A percentile compares a stretch with the other conserved stretches of the same genome.
Conservation (phyloP, 2,888 invertebrate species). For the Volucella inflata region DNA sequence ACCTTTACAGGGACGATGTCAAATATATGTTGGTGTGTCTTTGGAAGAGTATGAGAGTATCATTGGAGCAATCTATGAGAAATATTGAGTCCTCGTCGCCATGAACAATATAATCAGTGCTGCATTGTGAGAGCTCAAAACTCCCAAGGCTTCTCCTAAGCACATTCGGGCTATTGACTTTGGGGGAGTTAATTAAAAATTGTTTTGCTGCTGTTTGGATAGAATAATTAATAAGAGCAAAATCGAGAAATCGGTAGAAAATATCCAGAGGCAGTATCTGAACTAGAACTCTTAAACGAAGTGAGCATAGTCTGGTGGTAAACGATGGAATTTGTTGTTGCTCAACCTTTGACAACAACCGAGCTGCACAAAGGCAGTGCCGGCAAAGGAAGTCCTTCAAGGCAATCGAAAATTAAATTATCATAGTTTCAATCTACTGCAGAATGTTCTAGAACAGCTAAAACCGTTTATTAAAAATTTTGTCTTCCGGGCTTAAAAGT, state of each 20-base stretch:
- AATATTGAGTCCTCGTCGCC: not conserved
- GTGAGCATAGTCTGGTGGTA: no score
- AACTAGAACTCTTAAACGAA: not conserved
- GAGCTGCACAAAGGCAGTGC: no score
- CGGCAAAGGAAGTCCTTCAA: no score
- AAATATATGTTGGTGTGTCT: slow-evolving; percentile 52
- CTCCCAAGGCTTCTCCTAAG: not conserved
- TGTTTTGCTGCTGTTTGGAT: slow-evolving; percentile 41
- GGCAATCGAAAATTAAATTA: no score
- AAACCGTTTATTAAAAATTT: no score
- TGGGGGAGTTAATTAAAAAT: slow-evolving; percentile 40
- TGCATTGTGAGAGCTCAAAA: slow-evolving; percentile 43
- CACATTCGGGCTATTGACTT: not conserved
- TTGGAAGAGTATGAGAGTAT: not conserved
- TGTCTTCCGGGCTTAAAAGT: no score
- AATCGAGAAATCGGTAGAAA: not conserved
- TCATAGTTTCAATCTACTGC: no score
- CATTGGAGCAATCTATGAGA: slow-evolving; percentile 17
- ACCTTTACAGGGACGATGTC: slow-evolving; percentile 43
- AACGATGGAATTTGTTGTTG: no score
- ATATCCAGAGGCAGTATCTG: not conserved
- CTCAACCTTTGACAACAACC: no score
- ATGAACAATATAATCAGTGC: slow-evolving; percentile 17
- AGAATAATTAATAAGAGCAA: slow-evolving; percentile 37
- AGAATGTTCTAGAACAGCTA: no score